A percentile compares a stretch with the other conserved stretches of the same genome.
phyloP scores from a whole-genome alignment of 2,888 invertebrate genomes.

The Zaprionus bogoriensis region DNA sequence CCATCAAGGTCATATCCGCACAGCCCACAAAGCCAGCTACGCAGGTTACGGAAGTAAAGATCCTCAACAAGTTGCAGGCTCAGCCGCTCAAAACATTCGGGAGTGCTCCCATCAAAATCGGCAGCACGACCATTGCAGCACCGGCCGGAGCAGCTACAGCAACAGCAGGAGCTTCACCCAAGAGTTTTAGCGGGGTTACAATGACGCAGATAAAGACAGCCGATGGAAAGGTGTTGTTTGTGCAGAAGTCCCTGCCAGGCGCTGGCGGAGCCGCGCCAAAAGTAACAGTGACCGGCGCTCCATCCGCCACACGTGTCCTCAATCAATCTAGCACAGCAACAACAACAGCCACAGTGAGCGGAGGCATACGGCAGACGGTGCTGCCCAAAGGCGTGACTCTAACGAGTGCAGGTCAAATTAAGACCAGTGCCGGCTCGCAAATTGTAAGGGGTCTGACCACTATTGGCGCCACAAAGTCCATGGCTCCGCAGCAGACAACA shows the following conservation, averaged over 20 bases:
- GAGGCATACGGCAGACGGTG: slow-evolving; percentile 55
- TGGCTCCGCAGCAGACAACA: not conserved
- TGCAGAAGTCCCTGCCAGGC: slow-evolving; percentile 79
- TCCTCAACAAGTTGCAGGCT: slow-evolving; percentile 51
- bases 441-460: slow-evolving; percentile 44
- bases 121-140: slow-evolving; percentile 62
- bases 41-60: slow-evolving; percentile 51
- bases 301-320: slow-evolving; percentile 5
- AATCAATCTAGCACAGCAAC: slow-evolving; percentile 8
- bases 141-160: slow-evolving; percentile 35
- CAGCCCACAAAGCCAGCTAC: slow-evolving; percentile 14
- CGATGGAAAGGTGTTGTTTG: slow-evolving; percentile 83
- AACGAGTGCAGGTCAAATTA: slow-evolving; percentile 46
- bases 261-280: slow-evolving; percentile 6
- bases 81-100: slow-evolving; percentile 39
- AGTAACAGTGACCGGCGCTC: not conserved
- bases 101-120: slow-evolving; percentile 43
- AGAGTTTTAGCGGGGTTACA: slow-evolving; percentile 34
- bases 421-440: slow-evolving; percentile 23
- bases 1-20: slow-evolving; percentile 33
- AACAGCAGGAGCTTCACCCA: slow-evolving; percentile 41
- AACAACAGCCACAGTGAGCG: not conserved
- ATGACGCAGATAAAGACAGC: slow-evolving; percentile 73
- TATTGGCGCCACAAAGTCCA: slow-evolving; percentile 4
- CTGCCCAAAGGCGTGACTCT: slow-evolving; percentile 52